These are phyloP conservation scores for Chlorops oryzae DNA, from an alignment of 1,140 invertebrate species.

Conservation along the genomic window DNA sequence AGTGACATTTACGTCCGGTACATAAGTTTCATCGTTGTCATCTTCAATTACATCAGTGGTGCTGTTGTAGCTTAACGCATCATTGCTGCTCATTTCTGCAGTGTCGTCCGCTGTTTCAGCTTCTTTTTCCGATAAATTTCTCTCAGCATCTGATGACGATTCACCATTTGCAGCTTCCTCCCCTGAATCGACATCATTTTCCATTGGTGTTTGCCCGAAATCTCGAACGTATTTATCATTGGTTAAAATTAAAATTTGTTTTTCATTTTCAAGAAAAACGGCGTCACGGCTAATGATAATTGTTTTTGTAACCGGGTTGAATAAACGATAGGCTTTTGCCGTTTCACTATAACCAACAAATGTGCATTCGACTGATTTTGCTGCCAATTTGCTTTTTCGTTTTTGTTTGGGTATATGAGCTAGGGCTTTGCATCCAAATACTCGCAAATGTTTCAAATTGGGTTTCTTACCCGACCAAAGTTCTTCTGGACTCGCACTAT, in stretches of 20 bases:
- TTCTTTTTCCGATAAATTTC: neutral
- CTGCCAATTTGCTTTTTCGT: constrained; percentile 24
- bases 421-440: constrained; percentile 12
- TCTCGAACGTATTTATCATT: no score
- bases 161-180: neutral
- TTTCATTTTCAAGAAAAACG: constrained; percentile 27
- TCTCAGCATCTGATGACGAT: neutral
- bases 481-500: constrained; percentile 11
- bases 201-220: neutral
- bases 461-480: constrained; percentile 1
- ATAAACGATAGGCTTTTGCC: constrained; percentile 44
- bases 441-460: constrained; percentile 6
- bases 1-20: neutral
- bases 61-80: no score
- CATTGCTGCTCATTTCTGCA: no score
- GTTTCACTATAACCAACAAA: constrained; percentile 48
- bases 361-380: constrained; percentile 20
- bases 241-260: no score
- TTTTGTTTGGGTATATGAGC: constrained; percentile 21
- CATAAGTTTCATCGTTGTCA: no score
- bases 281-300: constrained; percentile 32
- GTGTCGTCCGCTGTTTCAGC: no score
- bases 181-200: neutral
- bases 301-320: constrained; percentile 29
- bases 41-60: no score